Base-by-base conservation (phyloP, 2,888 invertebrate species). In the Dione juno region DNA sequence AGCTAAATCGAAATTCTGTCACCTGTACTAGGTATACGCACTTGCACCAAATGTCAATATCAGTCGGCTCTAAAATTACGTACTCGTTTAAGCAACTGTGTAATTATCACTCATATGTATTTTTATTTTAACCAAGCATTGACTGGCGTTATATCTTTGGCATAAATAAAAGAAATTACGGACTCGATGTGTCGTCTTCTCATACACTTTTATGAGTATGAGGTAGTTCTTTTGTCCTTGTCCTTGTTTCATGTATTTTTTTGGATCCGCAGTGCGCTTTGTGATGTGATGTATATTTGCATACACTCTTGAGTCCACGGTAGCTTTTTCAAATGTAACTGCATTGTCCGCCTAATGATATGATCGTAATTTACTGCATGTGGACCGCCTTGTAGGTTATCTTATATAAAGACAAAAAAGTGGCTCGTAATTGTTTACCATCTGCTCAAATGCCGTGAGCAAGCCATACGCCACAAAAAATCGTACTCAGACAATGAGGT, bases 381-480 rank as follows among this genome's bases (percentile, higher is more conserved):
- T 35, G 16, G 40, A 40, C n/a, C 53, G 41, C 35, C 58, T 70
- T 35, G n/a, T 13, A 50, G 66, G 52, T 69, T 65, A 70, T 73
- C 61, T 58, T 61, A 58, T 45, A 69, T 69, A 45, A 57, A 67
- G 58, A 74, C 59, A 59, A 67, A 71, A 75, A 69, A 21, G 10
- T 64, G 35, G 28, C 48, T 45, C 57, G 58, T 76, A 74, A 71
- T 72, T 81, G 80, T 84, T 83, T 80, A 81, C 77, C 81, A 84
- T 84, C 78, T 74, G 74, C 66, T 84, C 81, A 82, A 84, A 84
- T 83, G 80, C 83, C 81, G 84, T 82, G 82, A 85, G 84, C 85
- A 84, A 83, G 84, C 85, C 86, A 88, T 89, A 88, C 84, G 84
- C 83, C 84, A 88, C 87, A 90, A 91, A 90, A 91, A 90, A 88